phyloP scores from a whole-genome alignment of 2,113 vertebrate species.

The Lontra canadensis region DNA sequence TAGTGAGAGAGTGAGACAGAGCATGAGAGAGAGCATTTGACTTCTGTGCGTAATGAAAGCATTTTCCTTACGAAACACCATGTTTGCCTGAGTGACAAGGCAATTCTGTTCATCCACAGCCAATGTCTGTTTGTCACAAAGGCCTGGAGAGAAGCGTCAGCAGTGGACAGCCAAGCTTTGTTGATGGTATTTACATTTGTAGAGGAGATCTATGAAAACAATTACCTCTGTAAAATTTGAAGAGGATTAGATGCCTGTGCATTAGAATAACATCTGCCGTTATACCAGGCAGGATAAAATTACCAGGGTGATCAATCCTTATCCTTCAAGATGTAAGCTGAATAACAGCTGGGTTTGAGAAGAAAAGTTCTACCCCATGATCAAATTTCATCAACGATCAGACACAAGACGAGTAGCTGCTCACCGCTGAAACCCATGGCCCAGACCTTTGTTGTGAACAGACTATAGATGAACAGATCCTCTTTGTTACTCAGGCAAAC shows the following conservation, averaged over 20 bases:
- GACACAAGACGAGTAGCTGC: neutral
- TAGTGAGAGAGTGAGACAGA: no score
- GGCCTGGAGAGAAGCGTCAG: neutral
- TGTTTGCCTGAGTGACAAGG: neutral
- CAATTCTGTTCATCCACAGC: neutral
- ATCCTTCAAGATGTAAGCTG: neutral
- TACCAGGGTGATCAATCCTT: neutral
- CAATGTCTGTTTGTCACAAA: neutral
- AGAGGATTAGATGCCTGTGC: neutral
- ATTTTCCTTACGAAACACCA: neutral
- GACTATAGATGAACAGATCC: neutral
- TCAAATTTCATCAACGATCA: neutral
- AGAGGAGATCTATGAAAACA: neutral
- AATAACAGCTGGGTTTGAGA: slow-evolving; percentile 38
- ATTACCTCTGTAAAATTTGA: neutral
- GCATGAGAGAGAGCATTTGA: neutral
- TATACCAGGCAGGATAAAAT: neutral
- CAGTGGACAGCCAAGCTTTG: no score
- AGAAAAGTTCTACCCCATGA: neutral
- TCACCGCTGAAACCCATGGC: neutral
- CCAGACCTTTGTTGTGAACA: neutral
- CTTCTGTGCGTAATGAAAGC: neutral
- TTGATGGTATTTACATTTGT: neutral
- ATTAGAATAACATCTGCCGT: slow-evolving; percentile 32
- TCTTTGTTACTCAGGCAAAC: neutral